These are phyloP conservation scores for Cyrtorhinus lividipennis DNA, from an alignment of 1,140 invertebrate genomes.

Conservation along the genomic window DNA sequence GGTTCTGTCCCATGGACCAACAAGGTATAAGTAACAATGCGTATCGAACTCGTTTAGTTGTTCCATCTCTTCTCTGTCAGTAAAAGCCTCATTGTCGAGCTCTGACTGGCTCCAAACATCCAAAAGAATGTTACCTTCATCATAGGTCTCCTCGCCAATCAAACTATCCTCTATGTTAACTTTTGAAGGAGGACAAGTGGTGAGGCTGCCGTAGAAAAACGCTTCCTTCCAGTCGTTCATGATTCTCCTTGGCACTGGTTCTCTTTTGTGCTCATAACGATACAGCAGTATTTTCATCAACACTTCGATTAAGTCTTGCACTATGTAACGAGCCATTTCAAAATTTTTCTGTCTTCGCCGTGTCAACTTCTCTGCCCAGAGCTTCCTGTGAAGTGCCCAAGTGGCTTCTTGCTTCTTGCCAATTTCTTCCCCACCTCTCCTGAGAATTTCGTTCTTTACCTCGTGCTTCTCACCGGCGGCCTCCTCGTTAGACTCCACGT, in stretches of 20 bases:
- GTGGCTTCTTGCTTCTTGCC: neutral
- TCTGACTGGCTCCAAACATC: neutral
- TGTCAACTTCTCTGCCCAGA: neutral
- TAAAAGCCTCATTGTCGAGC: neutral
- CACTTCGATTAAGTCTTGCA: neutral
- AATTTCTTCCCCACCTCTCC: neutral
- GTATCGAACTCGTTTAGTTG: neutral
- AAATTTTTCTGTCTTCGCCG: neutral
- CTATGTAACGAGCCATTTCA: neutral
- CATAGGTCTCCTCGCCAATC: neutral
- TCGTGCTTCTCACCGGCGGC: neutral
- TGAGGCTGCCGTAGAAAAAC: neutral
- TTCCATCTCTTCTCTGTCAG: neutral
- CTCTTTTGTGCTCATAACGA: neutral
- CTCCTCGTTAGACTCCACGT: neutral
- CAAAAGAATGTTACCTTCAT: neutral
- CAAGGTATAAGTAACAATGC: neutral
- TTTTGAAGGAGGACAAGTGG: neutral
- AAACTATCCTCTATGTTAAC: neutral
- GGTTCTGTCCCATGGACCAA: neutral
- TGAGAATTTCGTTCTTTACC: neutral
- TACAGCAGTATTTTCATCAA: neutral
- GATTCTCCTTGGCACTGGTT: neutral
- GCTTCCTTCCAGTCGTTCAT: neutral
- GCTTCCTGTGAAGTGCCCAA: neutral